Evolutionary conservation across 2,888 invertebrate genomes (phyloP).

Genomic region (Incurvaria masculella): DNA sequence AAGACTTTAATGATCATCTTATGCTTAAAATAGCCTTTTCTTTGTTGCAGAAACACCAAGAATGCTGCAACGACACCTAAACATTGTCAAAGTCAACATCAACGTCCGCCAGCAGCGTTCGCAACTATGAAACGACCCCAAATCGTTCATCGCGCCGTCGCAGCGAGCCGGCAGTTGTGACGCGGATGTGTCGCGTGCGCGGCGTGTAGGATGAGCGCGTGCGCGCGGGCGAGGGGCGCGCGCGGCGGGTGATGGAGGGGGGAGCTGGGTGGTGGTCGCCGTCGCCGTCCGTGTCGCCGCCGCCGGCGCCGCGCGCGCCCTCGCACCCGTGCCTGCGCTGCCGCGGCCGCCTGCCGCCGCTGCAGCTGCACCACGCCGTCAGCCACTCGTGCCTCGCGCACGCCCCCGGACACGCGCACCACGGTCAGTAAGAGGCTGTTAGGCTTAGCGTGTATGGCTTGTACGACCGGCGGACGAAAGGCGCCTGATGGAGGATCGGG

Average conservation of each 20-base stretch:
- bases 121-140: no score
- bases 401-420: conserved; percentile 24
- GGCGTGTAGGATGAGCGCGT: background rate
- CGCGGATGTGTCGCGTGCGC: background rate
- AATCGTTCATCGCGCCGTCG: no score
- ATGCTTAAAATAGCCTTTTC: no score
- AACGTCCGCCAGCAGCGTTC: no score
- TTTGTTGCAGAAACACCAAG: no score
- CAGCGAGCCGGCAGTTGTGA: background rate
- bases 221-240: conserved; percentile 2
- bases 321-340: conserved; percentile 43
- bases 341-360: conserved; percentile 48
- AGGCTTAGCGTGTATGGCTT: background rate
- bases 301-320: conserved; percentile 50
- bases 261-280: conserved; percentile 46
- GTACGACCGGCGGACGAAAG: no score
- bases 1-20: no score
- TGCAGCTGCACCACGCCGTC: conserved; percentile 40
- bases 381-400: conserved; percentile 44
- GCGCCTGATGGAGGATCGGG: no score
- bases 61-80: no score
- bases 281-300: conserved; percentile 35
- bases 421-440: conserved; percentile 27
- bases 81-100: no score
- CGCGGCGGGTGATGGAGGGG: conserved; percentile 40